Evolutionary conservation across 2,113 vertebrate species (phyloP).

Genomic region (Asarcornis scutulata): DNA sequence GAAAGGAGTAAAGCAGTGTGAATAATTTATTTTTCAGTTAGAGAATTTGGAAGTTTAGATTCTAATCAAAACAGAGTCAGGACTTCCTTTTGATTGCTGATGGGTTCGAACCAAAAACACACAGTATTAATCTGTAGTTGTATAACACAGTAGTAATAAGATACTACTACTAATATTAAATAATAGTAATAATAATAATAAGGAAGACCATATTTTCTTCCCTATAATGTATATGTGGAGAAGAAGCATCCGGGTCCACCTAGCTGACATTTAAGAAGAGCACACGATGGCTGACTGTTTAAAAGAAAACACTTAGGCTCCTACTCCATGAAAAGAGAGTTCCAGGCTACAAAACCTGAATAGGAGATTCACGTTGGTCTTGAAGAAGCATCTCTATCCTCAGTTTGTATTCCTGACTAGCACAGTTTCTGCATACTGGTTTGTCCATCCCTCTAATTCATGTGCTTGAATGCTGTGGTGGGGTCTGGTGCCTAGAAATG

Average conservation of each 20-base stretch:
- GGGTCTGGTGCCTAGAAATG: not conserved
- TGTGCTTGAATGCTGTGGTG: not conserved
- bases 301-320: not conserved
- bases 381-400: rapidly evolving
- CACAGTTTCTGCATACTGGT: not conserved
- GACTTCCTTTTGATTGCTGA: not conserved
- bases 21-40: not conserved
- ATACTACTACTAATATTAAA: too few relatives aligned
- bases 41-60: not conserved
- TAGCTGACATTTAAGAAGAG: not conserved
- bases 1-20: not conserved
- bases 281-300: not conserved
- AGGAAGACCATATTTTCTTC: not conserved
- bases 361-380: not conserved
- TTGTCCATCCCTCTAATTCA: not conserved
- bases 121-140: not conserved
- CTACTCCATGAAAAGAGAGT: not conserved
- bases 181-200: too few relatives aligned
- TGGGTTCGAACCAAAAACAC: not conserved
- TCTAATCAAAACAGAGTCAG: not conserved
- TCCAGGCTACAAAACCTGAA: not conserved
- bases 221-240: not conserved
- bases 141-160: not conserved
- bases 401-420: not conserved
- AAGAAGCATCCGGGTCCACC: not conserved